Evolutionary conservation across 2,113 vertebrate genomes (phyloP).

Genomic region (Sinocyclocheilus anshuiensis): DNA sequence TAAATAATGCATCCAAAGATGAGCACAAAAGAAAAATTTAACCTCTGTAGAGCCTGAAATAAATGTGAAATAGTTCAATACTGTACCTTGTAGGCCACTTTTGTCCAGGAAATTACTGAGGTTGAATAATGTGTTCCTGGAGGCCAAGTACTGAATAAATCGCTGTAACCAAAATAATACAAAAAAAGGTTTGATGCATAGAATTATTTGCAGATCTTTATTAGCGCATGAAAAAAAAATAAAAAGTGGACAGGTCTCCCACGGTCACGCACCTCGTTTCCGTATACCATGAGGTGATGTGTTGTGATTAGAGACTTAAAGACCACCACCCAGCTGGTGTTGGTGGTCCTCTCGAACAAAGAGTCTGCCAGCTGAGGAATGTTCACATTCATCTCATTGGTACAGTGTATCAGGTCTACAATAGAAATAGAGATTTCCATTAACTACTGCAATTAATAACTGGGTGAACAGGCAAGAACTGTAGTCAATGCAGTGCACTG

Average conservation of each 20-base stretch:
- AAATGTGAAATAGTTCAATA: not conserved
- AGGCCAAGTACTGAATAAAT: slow-evolving; percentile 98
- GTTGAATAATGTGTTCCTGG: slow-evolving; percentile 98
- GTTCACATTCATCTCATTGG: slow-evolving; percentile 98
- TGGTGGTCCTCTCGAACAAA: slow-evolving; percentile 94
- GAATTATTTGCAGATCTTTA: not conserved
- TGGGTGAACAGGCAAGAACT: not conserved
- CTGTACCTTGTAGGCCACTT: slow-evolving; percentile 95
- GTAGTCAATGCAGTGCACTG: not conserved
- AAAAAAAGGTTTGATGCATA: not conserved
- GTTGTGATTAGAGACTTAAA: slow-evolving; percentile 98
- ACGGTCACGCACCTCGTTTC: slow-evolving; percentile 86
- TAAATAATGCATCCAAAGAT: not conserved
- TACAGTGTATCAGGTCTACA: slow-evolving; percentile 96
- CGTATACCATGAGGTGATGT: slow-evolving; percentile 98
- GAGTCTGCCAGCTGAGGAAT: slow-evolving; percentile 98
- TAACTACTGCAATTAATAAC: not conserved
- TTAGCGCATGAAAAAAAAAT: not conserved
- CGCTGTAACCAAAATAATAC: slow-evolving; percentile 79
- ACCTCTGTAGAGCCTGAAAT: not conserved
- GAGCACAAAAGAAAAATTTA: not conserved
- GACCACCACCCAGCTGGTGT: slow-evolving; percentile 98
- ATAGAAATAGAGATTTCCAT: slow-evolving; percentile 19
- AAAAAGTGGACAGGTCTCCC: not conserved
- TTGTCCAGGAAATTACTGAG: slow-evolving; percentile 99